phyloP scores from a whole-genome alignment of 2,888 invertebrate species.

The Hemithea aestivaria region DNA sequence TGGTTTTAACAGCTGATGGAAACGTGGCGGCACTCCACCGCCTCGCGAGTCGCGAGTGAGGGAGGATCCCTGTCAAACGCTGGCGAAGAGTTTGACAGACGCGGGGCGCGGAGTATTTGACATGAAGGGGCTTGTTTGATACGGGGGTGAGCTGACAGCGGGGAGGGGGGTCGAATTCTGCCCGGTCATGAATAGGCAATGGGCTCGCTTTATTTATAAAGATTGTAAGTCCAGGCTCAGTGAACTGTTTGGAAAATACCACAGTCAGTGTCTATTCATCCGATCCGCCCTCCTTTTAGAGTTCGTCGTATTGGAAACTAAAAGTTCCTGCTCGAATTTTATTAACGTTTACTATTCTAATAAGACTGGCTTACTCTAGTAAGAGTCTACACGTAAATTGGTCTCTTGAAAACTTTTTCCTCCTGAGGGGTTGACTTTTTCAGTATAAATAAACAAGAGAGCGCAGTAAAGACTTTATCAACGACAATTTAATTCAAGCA shows the following conservation, averaged over 20 bases:
- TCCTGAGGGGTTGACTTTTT: conserved; percentile 18
- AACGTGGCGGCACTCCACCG: conserved; percentile 72
- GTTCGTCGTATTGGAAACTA: conserved; percentile 4
- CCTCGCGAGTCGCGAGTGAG: conserved; percentile 68
- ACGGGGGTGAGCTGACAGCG: conserved; percentile 67
- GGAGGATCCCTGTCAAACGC: conserved; percentile 79
- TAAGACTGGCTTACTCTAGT: background rate
- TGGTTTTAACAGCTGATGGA: conserved; percentile 15
- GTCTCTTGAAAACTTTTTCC: conserved; percentile 10
- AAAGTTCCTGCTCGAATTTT: conserved; percentile 7
- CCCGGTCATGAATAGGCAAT: conserved; percentile 80
- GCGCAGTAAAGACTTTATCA: conserved; percentile 64
- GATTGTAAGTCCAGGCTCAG: conserved; percentile 68
- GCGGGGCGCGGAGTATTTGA: conserved; percentile 79
- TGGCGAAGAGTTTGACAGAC: conserved; percentile 79
- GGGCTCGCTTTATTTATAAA: conserved; percentile 78
- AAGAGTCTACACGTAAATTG: background rate
- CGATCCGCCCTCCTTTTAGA: conserved; percentile 1
- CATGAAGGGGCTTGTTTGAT: conserved; percentile 80
- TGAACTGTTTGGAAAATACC: conserved; percentile 68
- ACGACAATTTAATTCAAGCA: conserved; percentile 73
- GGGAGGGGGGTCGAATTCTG: conserved; percentile 68
- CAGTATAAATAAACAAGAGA: conserved; percentile 45
- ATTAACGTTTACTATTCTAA: background rate
- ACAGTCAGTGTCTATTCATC: conserved; percentile 42